Evolutionary conservation across 2,797 vertebrate species (phyloP).

Genomic region (Rhincodon typus): DNA sequence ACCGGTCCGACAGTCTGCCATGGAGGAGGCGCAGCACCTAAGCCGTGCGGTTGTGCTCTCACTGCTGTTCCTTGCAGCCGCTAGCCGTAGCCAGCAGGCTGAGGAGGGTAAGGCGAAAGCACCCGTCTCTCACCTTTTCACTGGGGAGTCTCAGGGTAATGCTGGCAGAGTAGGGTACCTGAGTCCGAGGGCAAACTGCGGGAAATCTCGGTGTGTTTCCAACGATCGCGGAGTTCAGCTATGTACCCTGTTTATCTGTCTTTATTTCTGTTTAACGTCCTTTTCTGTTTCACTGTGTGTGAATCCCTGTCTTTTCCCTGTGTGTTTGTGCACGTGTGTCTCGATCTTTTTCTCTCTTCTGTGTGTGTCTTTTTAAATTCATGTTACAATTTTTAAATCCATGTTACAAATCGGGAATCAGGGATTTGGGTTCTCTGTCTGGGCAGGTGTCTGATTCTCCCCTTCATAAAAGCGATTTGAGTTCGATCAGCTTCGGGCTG

Average conservation of each 20-base stretch:
- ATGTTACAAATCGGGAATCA: neutral
- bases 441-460: neutral
- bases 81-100: neutral
- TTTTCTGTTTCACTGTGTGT: neutral
- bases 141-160: too few species aligned
- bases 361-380: too few species aligned
- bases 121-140: too few species aligned
- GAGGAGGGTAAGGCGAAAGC: neutral
- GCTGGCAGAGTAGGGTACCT: too few species aligned
- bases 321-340: neutral
- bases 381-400: neutral
- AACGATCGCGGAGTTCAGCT: neutral
- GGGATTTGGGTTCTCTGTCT: neutral
- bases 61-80: neutral
- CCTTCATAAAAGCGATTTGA: too few species aligned
- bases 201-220: neutral
- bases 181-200: too few species aligned
- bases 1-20: neutral
- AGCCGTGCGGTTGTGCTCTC: too few species aligned
- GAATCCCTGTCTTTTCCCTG: too few species aligned
- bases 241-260: too few species aligned
- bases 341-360: too few species aligned
- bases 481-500: neutral
- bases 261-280: too few species aligned
- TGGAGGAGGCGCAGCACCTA: neutral